These are phyloP conservation scores for Babyrousa celebensis DNA, from an alignment of 2,797 vertebrate genomes.

Conservation along the genomic window DNA sequence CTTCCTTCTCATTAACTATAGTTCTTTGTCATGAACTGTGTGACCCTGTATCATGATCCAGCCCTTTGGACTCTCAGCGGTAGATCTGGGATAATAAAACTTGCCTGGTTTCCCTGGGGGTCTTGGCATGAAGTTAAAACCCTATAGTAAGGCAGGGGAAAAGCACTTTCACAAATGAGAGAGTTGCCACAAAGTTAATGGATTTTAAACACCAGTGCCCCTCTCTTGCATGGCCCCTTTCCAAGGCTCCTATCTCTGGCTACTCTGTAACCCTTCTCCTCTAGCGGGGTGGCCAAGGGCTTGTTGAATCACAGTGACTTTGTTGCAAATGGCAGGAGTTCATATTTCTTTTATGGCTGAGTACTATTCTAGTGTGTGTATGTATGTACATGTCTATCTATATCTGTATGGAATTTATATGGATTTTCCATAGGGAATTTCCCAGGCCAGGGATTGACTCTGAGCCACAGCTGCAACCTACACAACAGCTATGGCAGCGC, in stretches of 20 bases:
- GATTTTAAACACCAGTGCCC: not conserved
- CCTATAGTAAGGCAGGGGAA: not conserved
- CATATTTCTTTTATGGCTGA: not conserved
- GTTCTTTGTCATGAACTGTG: not conserved
- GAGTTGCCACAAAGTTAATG: not conserved
- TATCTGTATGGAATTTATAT: too few species aligned
- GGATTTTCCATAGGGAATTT: too few species aligned
- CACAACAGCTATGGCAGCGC: too few species aligned
- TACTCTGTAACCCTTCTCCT: not conserved
- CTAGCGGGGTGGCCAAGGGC: not conserved
- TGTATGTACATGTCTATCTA: not conserved
- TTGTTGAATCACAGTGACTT: not conserved
- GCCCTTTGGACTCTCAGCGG: not conserved
- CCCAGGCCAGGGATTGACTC: too few species aligned
- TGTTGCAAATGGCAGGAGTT: not conserved
- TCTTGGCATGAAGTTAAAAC: not conserved
- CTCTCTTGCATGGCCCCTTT: not conserved
- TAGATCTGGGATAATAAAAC: not conserved
- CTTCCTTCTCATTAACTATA: not conserved
- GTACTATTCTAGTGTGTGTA: not conserved
- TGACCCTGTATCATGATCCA: not conserved
- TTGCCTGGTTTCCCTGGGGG: not conserved
- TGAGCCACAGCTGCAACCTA: too few species aligned
- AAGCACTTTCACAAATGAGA: not conserved
- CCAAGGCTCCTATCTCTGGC: not conserved